phyloP scores from a whole-genome alignment of 2,797 vertebrate species.

The Chromis chromis region DNA sequence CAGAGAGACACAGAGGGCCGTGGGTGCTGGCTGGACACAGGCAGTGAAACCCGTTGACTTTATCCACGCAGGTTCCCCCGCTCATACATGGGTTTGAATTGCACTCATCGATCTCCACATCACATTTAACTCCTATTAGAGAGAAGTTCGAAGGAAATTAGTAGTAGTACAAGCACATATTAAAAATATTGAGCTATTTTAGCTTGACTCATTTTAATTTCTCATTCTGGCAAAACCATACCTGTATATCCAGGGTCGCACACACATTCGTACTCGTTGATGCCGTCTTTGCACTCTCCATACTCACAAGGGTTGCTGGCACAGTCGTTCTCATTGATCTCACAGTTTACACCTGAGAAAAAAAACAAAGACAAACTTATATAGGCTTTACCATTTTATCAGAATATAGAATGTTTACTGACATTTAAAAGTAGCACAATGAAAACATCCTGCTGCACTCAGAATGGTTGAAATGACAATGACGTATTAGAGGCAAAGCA shows the following conservation, averaged over 20 bases:
- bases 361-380: slow-evolving; percentile 5
- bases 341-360: slow-evolving; percentile 90
- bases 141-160: slow-evolving; percentile 23
- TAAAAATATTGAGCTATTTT: not conserved
- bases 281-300: slow-evolving; percentile 91
- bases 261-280: slow-evolving; percentile 92
- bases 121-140: slow-evolving; percentile 87
- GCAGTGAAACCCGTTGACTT: slow-evolving; percentile 89
- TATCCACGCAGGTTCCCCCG: slow-evolving; percentile 90
- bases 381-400: not conserved
- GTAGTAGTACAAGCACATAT: not conserved
- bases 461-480: not conserved
- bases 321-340: slow-evolving; percentile 94
- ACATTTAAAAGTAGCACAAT: slow-evolving; percentile 2
- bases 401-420: not conserved
- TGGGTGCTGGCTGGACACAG: slow-evolving; percentile 90
- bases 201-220: not conserved
- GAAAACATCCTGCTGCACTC: not conserved
- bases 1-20: slow-evolving; percentile 89
- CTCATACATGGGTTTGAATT: slow-evolving; percentile 91
- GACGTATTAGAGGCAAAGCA: not conserved
- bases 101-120: slow-evolving; percentile 91
- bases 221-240: slow-evolving; percentile 61
- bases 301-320: slow-evolving; percentile 90
- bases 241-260: slow-evolving; percentile 94